These are phyloP conservation scores for Orestias chungarensis DNA, from an alignment of 2,797 vertebrate species.

Conservation along the genomic window DNA sequence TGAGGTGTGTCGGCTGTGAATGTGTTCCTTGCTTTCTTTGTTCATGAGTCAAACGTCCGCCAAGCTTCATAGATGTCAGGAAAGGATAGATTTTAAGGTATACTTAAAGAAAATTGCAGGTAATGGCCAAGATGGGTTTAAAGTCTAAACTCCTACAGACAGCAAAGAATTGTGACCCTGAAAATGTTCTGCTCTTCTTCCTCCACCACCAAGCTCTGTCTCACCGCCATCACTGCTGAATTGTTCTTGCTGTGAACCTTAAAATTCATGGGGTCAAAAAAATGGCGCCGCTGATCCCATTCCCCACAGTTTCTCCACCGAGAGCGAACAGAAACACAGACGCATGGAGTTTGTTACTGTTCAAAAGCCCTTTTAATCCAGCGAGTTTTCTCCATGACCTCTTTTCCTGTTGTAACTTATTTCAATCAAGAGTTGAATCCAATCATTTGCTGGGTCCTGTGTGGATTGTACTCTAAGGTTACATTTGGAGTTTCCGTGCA, in stretches of 20 bases:
- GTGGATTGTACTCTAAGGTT: neutral
- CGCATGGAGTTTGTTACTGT: constrained; percentile 74
- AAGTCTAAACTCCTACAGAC: constrained; percentile 37
- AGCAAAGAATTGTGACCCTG: constrained; percentile 29
- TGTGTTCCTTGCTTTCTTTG: constrained; percentile 8
- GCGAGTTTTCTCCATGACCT: constrained; percentile 42
- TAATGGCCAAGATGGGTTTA: constrained; percentile 38
- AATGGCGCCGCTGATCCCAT: constrained; percentile 69
- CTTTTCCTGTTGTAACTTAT: constrained; percentile 1
- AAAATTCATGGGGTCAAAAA: constrained; percentile 71
- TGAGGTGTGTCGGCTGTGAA: constrained; percentile 27
- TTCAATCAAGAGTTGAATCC: constrained; percentile 33
- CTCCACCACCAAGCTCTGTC: constrained; percentile 7
- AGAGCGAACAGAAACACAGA: constrained; percentile 59
- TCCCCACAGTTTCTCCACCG: constrained; percentile 52
- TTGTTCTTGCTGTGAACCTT: constrained; percentile 48
- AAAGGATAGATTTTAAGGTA: constrained; percentile 60
- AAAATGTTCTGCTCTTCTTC: constrained; percentile 19
- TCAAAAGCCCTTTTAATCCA: constrained; percentile 67
- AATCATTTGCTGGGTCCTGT: neutral
- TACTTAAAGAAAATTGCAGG: constrained; percentile 14
- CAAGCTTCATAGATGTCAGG: constrained; percentile 28
- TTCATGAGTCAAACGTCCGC: constrained; percentile 30
- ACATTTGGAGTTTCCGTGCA: neutral
- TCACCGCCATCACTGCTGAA: neutral